Base-by-base conservation (phyloP, 2,797 vertebrate species). In the Oreonectes daqikongensis region DNA sequence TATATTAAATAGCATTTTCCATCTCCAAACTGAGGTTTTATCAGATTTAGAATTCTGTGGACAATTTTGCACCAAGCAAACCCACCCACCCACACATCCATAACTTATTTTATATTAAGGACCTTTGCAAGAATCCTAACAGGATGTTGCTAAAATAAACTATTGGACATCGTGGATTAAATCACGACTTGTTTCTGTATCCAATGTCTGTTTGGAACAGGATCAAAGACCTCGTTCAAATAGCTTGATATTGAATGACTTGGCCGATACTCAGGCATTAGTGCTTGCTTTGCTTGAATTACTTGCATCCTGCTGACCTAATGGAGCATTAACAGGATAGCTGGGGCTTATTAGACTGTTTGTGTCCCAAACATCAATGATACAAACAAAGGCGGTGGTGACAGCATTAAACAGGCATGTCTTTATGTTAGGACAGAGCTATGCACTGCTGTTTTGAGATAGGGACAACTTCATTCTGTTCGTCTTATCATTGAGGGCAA, bases 181-280 rank as follows among this genome's bases (percentile, higher is more conserved):
- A 53, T 69, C 42, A 63, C 66, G 60, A 44, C 26, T 20, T 52
- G 30, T 64, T 52, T 61, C 55, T 69, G n/a, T 63, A 77, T 77
- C 67, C 32, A 12, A 12, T 77, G 32, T 77, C 57, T 61, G n/a
- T 71, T 78, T 76, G 78, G 69, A 46, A 55, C 52, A 17, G 53
- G 55, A 77, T 64, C 60, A 78, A 77, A 28, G 30, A 35, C 18
- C 26, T 64, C 65, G n/a, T 70, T 72, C 57, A 57, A 42, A 61
- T 52, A 57, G 76, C 67, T 75, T 68, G 61, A 52, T 72, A 81
- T 64, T 65, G 70, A 78, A 83, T 81, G 72, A 65, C 42, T 75
- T 66, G 57, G 66, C 66, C 52, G 67, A 63, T 63, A 48, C 67
- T 69, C 35, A 44, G 66, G 60, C 57, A 69, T 77, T 63, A 77